Base-by-base conservation (phyloP, 2,113 vertebrate genomes). In the Ivindomyrus marchei region DNA sequence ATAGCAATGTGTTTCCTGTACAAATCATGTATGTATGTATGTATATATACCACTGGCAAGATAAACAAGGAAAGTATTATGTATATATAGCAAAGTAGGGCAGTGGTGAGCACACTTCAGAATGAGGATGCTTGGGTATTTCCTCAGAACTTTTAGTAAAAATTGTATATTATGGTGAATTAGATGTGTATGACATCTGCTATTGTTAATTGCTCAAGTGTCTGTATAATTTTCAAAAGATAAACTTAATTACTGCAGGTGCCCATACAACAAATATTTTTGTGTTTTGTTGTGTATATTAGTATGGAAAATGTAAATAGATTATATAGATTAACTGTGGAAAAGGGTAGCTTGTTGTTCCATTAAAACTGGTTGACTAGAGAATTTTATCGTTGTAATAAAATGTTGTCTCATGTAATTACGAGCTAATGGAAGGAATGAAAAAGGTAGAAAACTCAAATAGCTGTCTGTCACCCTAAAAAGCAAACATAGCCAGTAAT, bases 21-120 rank as follows among this genome's bases (percentile, higher is more conserved):
- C 27, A 53, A 56, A 87, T 9, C 45, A 19, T 87, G 85, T 87
- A 62, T 88, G 36, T 87, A 62, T 88, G 36, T 88, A 46, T 88
- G 27, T 88, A 58, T 36, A 7, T 42, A 47, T 39, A 39, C 50
- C 15, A 53, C 19, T 87, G 49, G 6, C 47, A 80, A 31, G 88
- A 56, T 50, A 36, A 27, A n/a, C 11, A 49, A 6, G 11, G 6
- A 80, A 13, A 50, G n/a, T 52, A 89, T 77, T 70, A 80, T 52
- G 66, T 74, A 31, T 74, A 89, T 74, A 89, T 31, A 77, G 39
- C 4, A 89, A 47, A 9, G 36, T 24, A 24, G 36, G 0, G 56
- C 53, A 45, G 85, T 2, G 5, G 27, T 85, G 84, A 49, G 10
- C 2, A 5, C 45, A 49, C 21, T 46, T 85, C 45, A 46, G 21